Conservation (phyloP, 2,113 vertebrate species). For the Geococcyx californianus region DNA sequence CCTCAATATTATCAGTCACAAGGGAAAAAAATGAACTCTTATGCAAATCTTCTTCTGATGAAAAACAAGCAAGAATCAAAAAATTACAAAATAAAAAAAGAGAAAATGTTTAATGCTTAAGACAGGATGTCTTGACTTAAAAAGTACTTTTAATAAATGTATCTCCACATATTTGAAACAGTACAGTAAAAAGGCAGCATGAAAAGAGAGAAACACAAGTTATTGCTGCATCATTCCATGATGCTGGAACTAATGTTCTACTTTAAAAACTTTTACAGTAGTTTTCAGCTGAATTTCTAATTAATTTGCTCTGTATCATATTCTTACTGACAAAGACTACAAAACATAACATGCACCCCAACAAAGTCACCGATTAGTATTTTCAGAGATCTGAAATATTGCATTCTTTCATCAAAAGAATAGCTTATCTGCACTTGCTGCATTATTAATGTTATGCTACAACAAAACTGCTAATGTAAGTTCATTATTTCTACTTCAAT, state of each 20-base stretch:
- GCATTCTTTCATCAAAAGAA: constrained; percentile 15
- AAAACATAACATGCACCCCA: neutral
- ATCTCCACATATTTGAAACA: neutral
- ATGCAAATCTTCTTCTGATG: neutral
- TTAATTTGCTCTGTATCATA: neutral
- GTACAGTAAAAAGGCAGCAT: neutral
- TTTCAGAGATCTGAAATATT: constrained; percentile 38
- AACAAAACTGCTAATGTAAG: neutral
- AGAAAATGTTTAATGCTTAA: neutral
- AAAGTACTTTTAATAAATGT: neutral
- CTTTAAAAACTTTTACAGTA: neutral
- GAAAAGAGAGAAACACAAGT: neutral
- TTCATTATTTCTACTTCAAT: constrained; percentile 33
- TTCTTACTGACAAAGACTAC: neutral
- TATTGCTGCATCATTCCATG: neutral
- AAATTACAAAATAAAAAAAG: neutral
- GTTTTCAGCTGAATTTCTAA: neutral
- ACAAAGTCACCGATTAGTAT: neutral
- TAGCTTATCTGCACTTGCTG: constrained; percentile 4
- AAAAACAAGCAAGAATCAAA: neutral
- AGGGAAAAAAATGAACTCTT: neutral
- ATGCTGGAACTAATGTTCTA: neutral
- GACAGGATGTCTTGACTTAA: neutral
- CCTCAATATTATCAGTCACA: neutral
- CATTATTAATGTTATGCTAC: constrained; percentile 3